These are phyloP conservation scores for Pampusana beccarii DNA, from an alignment of 2,113 vertebrate species.

Conservation along the genomic window DNA sequence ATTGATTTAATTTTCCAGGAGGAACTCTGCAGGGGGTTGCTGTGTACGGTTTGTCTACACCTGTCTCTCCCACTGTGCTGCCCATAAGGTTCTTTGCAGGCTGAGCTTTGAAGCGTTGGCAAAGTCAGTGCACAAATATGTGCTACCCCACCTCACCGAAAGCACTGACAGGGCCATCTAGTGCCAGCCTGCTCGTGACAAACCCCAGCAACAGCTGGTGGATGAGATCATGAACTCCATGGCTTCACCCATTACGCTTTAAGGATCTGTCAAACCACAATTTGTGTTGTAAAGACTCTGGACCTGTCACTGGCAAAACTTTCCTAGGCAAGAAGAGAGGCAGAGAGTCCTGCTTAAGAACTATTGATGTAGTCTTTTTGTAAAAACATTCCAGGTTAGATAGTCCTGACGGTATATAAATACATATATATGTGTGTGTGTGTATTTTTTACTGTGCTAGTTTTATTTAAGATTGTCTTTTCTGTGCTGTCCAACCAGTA, in stretches of 20 bases:
- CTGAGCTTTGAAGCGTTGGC: neutral
- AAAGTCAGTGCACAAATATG: neutral
- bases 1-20: neutral
- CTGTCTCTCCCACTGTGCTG: neutral
- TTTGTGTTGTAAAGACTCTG: neutral
- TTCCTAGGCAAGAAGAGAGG: neutral
- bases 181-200: neutral
- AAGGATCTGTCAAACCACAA: neutral
- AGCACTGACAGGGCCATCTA: neutral
- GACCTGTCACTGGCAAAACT: neutral
- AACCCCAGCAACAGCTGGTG: neutral
- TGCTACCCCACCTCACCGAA: neutral
- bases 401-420: neutral
- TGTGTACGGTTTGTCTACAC: neutral
- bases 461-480: conserved; percentile 19
- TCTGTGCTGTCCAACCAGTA: conserved; percentile 20
- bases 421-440: neutral
- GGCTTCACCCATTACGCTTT: neutral
- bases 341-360: neutral
- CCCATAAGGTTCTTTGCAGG: neutral
- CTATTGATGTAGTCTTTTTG: neutral
- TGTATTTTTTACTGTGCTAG: neutral
- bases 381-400: neutral
- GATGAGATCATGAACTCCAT: neutral
- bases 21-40: neutral